Evolutionary conservation across 1,140 invertebrate species (phyloP), one percentile per base, ranked within the genome.

Genomic region (Nymphalis io): DNA sequence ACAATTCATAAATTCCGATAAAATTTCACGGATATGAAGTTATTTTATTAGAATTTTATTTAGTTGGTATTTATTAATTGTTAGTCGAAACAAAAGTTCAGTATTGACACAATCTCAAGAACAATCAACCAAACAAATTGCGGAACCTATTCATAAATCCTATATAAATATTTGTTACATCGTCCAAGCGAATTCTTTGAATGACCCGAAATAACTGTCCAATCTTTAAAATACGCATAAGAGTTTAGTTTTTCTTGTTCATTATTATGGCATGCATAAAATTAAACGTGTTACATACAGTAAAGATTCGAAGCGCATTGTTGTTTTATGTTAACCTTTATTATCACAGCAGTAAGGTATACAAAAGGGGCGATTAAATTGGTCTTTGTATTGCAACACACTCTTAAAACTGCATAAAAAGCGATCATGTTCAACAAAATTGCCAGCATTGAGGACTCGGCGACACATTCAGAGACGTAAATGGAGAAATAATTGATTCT

Each of bases 401-500:
- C 77, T 78, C 76, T 78, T 80, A 81, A 80, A 74, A 80, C 68
- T 64, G 67, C 74, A 83, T 78, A 85, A 86, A 88, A 86, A 86
- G 79, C 79, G 76, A 85, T 88, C 79, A 80, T 82, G 75, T 79
- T 71, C 77, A 69, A 81, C 79, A 78, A 84, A 83, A 86, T 85
- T 81, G 79, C 79, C 73, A 78, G 75, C 82, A 84, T 77, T 77
- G 77, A 81, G 78, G 79, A 62, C 80, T 78, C 62, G 75, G 46
- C 75, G 64, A 78, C 74, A 79, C 74, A 75, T 81, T 81, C 78
- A 79, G 67, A 81, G 75, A 74, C 74, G 87, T 88, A 88, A 86
- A 90, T 90, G 83, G 77, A 72, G 75, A 89, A 89, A 89, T 88
- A 89, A 89, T 88, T 88, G 86, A 84, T 87, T 88, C 81, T 85